Base-by-base conservation (phyloP, 2,797 vertebrate genomes). In the Anabacerthia variegaticeps region DNA sequence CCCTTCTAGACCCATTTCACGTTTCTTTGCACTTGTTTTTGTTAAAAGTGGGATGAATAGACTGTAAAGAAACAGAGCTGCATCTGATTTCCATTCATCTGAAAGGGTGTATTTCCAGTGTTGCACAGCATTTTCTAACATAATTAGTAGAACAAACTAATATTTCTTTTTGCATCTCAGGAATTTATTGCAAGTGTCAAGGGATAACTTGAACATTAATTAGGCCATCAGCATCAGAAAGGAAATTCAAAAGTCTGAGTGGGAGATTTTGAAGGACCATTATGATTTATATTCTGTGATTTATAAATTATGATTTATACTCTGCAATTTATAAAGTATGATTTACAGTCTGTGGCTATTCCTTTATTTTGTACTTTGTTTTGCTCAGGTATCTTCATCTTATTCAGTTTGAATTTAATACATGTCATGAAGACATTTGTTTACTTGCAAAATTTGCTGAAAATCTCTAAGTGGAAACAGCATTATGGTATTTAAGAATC, bases 381-480 rank as follows among this genome's bases (percentile, higher is more conserved):
- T 93, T 59, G 26, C 41, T 82, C 52, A 48, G 39, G 32, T 87
- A 58, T 85, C 81, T 83, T 89, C 36, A 24, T 77, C 54, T 46
- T 68, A 22, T 27, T 80, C 20, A 5, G 9, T 49, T 24, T 83
- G 61, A 69, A 63, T 63, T 87, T 63, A 71, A 83, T 37, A 32
- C 21, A n/a, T n/a, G 18, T 63, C 56, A 61, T 18, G 5, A 74
- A 85, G 52, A 27, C 12, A 26, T 71, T 93, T 67, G 28, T 91
- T 91, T 88, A 61, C 71, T 85, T 36, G 17, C 28, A 74, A 80
- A 74, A 77, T 72, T 80, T 88, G 41, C 79, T 83, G 39, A 77
- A 94, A 93, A 85, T 56, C 26, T 82, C 22, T 20, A 79, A 89
- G 65, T 91, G 62, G 79, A 89, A 94, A 77, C 26, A 83, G 61